Evolutionary conservation across 1,140 invertebrate genomes (phyloP), one percentile per base, ranked within the genome.

Genomic region (Paraescarpia echinospica): DNA sequence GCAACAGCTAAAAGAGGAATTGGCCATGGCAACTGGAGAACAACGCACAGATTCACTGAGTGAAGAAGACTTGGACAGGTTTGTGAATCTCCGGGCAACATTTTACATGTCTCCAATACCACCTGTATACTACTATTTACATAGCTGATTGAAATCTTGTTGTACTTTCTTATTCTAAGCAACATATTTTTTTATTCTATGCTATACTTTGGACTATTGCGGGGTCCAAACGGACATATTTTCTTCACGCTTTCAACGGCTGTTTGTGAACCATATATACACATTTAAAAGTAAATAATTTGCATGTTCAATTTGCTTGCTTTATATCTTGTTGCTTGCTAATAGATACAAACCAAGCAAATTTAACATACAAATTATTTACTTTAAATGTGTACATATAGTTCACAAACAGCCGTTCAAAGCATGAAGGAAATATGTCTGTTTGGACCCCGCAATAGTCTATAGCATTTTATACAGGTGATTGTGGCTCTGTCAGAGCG

Each of bases 401-500:
- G n/a, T n/a, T n/a, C n/a, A n/a, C n/a, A n/a, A n/a, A n/a, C n/a
- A n/a, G n/a, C n/a, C n/a, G n/a, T n/a, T n/a, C n/a, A n/a, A n/a
- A n/a, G n/a, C n/a, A n/a, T n/a, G n/a, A n/a, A n/a, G n/a, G n/a
- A n/a, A n/a, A n/a, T n/a, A n/a, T n/a, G n/a, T n/a, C n/a, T n/a
- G n/a, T n/a, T n/a, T n/a, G n/a, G n/a, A n/a, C n/a, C n/a, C n/a
- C n/a, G n/a, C n/a, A n/a, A n/a, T n/a, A n/a, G n/a, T n/a, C n/a
- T n/a, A n/a, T n/a, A n/a, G n/a, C n/a, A n/a, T n/a, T n/a, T n/a
- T n/a, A n/a, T n/a, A n/a, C 34, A 96, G 95, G 96, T 96, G 89
- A 97, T 97, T 94, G 96, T 97, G 34, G 97, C 97, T 89, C 94
- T 97, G 93, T 96, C 97, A 93, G 97, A 97, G 93, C 96, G 96